phyloP scores from a whole-genome alignment of 2,113 vertebrate genomes.

The Chaenogobius annularis region DNA sequence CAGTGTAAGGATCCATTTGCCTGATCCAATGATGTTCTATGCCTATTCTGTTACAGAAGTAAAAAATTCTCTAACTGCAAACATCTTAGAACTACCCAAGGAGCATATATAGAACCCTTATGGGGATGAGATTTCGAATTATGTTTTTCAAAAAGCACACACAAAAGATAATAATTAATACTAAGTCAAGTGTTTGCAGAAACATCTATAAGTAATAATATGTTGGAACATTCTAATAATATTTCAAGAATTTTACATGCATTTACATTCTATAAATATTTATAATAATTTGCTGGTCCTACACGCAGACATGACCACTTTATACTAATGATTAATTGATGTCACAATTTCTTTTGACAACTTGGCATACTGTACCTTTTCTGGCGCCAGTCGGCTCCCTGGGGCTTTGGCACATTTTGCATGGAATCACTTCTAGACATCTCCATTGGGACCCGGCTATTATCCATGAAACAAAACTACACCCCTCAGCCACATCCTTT shows the following conservation, averaged over 20 bases:
- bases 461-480: too few relatives aligned
- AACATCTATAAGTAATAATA: too few relatives aligned
- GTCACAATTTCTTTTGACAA: slow-evolving; percentile 12
- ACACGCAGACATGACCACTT: neutral
- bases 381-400: slow-evolving; percentile 13
- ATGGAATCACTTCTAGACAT: slow-evolving; percentile 7
- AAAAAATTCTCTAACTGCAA: too few relatives aligned
- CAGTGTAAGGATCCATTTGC: too few relatives aligned
- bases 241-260: neutral
- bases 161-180: neutral
- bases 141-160: neutral
- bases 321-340: neutral
- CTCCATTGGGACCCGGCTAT: neutral
- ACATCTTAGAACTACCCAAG: too few relatives aligned
- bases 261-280: neutral
- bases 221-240: too few relatives aligned
- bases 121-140: neutral
- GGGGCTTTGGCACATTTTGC: slow-evolving; percentile 19
- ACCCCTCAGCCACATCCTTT: too few relatives aligned
- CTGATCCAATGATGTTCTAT: too few relatives aligned
- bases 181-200: neutral
- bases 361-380: slow-evolving; percentile 24
- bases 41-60: too few relatives aligned
- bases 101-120: too few relatives aligned
- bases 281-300: neutral